phyloP scores from a whole-genome alignment of 2,113 vertebrate genomes.

The Crotalus tigris region DNA sequence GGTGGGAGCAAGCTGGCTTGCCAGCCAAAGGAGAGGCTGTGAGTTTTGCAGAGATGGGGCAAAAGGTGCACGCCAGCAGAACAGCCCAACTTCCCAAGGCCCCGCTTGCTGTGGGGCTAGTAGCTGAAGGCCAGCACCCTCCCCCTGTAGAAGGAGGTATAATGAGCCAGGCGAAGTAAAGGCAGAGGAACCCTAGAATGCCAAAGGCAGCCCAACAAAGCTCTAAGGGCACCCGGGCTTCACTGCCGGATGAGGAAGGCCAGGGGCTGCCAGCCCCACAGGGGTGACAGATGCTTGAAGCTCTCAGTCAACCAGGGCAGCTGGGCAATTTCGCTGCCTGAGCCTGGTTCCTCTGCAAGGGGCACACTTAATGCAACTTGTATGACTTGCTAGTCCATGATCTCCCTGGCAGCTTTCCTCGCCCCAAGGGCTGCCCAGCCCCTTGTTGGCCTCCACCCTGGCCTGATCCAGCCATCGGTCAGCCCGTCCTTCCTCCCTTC shows the following conservation, averaged over 20 bases:
- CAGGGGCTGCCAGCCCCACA: not conserved
- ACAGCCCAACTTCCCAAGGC: not conserved
- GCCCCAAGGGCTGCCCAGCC: not conserved
- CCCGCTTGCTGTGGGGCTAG: not conserved
- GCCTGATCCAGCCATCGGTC: not conserved
- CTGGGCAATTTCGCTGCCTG: not conserved
- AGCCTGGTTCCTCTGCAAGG: not conserved
- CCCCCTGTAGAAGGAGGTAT: not conserved
- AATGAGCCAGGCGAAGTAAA: not conserved
- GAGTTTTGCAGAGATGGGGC: not conserved
- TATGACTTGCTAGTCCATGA: not conserved
- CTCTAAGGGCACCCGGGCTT: not conserved
- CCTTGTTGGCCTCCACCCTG: not conserved
- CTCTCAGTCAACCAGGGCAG: not conserved
- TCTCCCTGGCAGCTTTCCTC: not conserved
- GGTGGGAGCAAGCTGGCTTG: not conserved
- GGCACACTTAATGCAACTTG: not conserved
- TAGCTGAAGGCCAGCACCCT: not conserved
- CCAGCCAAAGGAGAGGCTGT: not conserved
- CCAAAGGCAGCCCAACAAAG: constrained; percentile 19
- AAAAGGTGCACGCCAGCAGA: not conserved
- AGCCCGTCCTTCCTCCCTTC: not conserved
- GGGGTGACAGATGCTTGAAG: fast-evolving
- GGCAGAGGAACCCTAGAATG: not conserved
- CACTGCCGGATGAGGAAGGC: fast-evolving